Conservation (phyloP, 2,113 vertebrate genomes). For the Dipodomys stephensi region DNA sequence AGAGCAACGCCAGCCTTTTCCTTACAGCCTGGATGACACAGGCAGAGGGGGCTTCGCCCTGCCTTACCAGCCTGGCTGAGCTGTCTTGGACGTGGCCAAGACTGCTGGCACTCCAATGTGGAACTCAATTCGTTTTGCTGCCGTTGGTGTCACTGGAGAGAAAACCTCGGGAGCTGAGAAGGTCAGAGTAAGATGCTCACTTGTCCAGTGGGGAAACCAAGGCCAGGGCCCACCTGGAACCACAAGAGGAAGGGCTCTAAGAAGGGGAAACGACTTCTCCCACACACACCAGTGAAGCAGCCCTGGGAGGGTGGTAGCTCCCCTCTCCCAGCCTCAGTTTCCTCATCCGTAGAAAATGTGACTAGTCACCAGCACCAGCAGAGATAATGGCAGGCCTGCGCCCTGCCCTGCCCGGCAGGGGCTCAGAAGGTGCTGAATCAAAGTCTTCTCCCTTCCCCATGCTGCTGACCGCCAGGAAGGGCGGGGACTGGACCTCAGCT, state of each 20-base stretch:
- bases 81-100: not conserved
- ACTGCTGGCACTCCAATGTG: not conserved
- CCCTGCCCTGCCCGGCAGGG: not conserved
- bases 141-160: not conserved
- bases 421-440: constrained; percentile 50
- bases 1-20: not conserved
- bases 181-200: not conserved
- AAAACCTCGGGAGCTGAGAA: not conserved
- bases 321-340: not conserved
- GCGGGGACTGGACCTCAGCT: not conserved
- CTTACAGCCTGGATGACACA: not conserved
- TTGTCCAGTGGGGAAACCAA: constrained; percentile 14
- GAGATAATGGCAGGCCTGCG: not conserved
- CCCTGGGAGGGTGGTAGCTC: too few relatives aligned
- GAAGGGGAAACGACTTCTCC: not conserved
- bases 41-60: too few relatives aligned
- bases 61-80: too few relatives aligned
- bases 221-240: not conserved
- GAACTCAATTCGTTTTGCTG: not conserved
- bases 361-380: not conserved
- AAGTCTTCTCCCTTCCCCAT: not conserved
- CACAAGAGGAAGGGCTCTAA: not conserved
- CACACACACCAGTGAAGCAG: fast-evolving
- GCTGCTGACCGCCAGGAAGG: not conserved
- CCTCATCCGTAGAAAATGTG: constrained; percentile 31